These are phyloP conservation scores for Iphiclides podalirius DNA, from an alignment of 2,888 invertebrate genomes.

Conservation along the genomic window DNA sequence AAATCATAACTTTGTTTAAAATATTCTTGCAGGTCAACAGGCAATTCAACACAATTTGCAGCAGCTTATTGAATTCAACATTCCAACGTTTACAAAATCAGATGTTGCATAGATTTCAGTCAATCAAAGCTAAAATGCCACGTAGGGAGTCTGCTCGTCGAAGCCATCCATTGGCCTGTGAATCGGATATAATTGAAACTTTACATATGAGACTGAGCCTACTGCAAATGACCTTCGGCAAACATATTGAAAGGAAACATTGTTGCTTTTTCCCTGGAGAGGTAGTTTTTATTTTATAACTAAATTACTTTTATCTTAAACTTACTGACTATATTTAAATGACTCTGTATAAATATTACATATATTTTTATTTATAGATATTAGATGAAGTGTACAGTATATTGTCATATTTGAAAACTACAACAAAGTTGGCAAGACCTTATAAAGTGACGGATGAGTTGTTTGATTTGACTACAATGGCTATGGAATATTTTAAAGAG, in stretches of 20 bases:
- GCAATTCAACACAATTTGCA: constrained; percentile 82
- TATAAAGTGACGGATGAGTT: constrained; percentile 96
- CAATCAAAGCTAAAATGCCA: constrained; percentile 95
- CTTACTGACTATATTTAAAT: too few species aligned
- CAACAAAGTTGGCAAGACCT: constrained; percentile 90
- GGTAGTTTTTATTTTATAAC: constrained; percentile 68
- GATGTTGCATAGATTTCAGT: constrained; percentile 91
- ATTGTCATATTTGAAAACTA: constrained; percentile 89
- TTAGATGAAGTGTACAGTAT: constrained; percentile 95
- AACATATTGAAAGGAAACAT: constrained; percentile 95
- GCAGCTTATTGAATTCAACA: constrained; percentile 87
- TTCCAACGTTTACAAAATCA: constrained; percentile 92
- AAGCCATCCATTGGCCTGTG: constrained; percentile 93
- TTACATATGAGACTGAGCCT: constrained; percentile 94
- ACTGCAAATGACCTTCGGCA: constrained; percentile 96
- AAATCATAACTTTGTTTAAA: too few species aligned
- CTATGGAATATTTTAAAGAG: constrained; percentile 98
- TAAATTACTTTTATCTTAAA: too few species aligned
- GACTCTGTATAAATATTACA: too few species aligned
- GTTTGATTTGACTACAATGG: constrained; percentile 97
- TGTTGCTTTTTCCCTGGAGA: constrained; percentile 97
- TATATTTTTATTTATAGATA: too few species aligned
- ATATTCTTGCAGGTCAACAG: constrained; percentile 85
- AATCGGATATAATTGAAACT: constrained; percentile 96
- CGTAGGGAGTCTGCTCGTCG: constrained; percentile 93